Evolutionary conservation across 2,888 invertebrate genomes (phyloP), one percentile per base, ranked within the genome.

Genomic region (Agrypnus murinus): DNA sequence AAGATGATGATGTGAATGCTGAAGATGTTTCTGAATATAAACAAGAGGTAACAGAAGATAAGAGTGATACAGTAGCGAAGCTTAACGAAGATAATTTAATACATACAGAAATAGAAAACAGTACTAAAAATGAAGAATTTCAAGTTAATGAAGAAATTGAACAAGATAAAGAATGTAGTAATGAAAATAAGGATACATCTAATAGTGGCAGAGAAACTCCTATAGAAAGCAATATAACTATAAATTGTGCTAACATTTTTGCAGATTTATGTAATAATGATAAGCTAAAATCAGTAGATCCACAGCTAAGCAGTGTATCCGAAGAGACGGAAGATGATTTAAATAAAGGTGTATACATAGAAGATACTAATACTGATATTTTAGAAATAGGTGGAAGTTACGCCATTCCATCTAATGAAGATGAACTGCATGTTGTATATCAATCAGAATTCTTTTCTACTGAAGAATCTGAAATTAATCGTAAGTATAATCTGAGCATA

Each of bases 291-390:
- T 12, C 60, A 14, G 45, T 64, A 4, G 71, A 77, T 68, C 72
- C 73, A 5, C 58, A 74, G 66, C 60, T 67, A 65, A 72, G 69
- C 46, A n/a, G n/a, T n/a, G n/a, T n/a, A n/a, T n/a, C n/a, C n/a
- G 75, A 76, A 62, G 65, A 64, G 9, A 65, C 65, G 7, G 72
- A 73, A 55, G 71, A 74, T 65, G 62, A 64, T 15, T 48, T 64
- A 32, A 71, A 71, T 40, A 67, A 68, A 55, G 72, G 31, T 32
- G 43, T 55, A 10, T 60, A 19, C 25, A 53, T 32, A n/a, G 55
- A 15, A 9, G 34, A 55, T 15, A n/a, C n/a, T n/a, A 55, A 17
- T 19, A n/a, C 7, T 17, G 19, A 68, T 36, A 45, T 62, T 58
- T 40, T 36, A n/a, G 55, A 55, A 57, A 59, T 53, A 5, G 60